Base-by-base conservation (phyloP, 2,888 invertebrate species). In the Pollenia angustigena region DNA sequence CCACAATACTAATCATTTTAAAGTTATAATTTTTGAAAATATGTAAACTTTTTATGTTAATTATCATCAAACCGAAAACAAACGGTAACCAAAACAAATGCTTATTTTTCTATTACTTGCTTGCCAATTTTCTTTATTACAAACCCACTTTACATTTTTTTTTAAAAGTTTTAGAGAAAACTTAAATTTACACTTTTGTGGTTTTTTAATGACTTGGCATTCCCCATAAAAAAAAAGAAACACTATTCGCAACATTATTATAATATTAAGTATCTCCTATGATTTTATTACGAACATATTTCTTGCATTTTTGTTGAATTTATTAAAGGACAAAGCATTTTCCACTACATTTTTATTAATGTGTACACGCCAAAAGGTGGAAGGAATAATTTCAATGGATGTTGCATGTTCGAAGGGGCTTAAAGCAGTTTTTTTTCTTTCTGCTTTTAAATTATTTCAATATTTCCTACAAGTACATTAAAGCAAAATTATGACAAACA, bases 401-500 rank as follows among this genome's bases (percentile, higher is more conserved):
- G 42, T 71, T 71, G 60, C 58, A 60, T 69, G 60, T 23, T 44
- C 23, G n/a, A n/a, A 71, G 18, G 50, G 66, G 12, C 32, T 58
- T 40, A 48, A n/a, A 10, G 14, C 1, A 42, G 1, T 40, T 79
- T 71, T 79, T 18, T 42, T 52, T 18, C 42, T 52, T 40, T 71
- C n/a, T 18, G 11, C 44, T 64, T 6, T 32, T 6, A 32, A 46
- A 18, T 56, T 64, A 23, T 56, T 46, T 23, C 23, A 23, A 52
- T 76, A 76, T 56, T 66, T 76, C 16, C 66, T 68, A 58, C 54
- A 78, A 78, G 40, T 66, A 9, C 40, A 62, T 71, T 44, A 52
- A 58, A 68, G 62, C 12, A 71, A 80, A 69, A 71, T 80, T 71
- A 80, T 80, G 71, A 23, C 60, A 60, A 60, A 60, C 79, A 79